phyloP scores from a whole-genome alignment of 2,888 invertebrate genomes.

The Lasioglossum vierecki region DNA sequence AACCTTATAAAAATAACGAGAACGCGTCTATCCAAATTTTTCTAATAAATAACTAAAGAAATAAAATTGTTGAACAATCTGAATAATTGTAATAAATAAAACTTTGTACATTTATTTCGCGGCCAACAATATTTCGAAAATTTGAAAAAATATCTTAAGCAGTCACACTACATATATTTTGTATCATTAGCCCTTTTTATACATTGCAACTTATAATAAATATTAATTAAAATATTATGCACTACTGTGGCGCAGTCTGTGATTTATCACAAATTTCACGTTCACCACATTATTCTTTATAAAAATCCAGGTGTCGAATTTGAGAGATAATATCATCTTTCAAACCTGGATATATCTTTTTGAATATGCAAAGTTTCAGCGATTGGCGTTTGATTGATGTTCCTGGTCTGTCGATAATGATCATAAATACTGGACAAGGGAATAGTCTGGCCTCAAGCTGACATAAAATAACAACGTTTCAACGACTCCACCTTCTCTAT shows the following conservation, averaged over 20 bases:
- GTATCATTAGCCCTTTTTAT: background rate
- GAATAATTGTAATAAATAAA: background rate
- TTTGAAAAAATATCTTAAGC: no score
- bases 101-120: background rate
- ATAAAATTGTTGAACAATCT: background rate
- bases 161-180: background rate
- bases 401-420: constrained; percentile 36
- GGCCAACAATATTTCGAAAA: background rate
- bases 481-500: constrained; percentile 63
- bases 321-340: background rate
- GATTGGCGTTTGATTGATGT: background rate
- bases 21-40: background rate
- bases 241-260: background rate
- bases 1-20: background rate
- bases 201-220: background rate
- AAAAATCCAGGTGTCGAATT: background rate
- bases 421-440: constrained; percentile 61
- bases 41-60: background rate
- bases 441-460: constrained; percentile 64
- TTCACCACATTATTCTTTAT: background rate
- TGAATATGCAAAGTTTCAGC: background rate
- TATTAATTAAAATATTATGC: background rate
- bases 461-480: constrained; percentile 70
- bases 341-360: background rate
- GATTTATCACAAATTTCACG: background rate